A percentile compares a stretch with the other conserved stretches of the same genome.
Evolutionary conservation across 2,113 vertebrate species (phyloP).

Genomic region (Tyto alba): DNA sequence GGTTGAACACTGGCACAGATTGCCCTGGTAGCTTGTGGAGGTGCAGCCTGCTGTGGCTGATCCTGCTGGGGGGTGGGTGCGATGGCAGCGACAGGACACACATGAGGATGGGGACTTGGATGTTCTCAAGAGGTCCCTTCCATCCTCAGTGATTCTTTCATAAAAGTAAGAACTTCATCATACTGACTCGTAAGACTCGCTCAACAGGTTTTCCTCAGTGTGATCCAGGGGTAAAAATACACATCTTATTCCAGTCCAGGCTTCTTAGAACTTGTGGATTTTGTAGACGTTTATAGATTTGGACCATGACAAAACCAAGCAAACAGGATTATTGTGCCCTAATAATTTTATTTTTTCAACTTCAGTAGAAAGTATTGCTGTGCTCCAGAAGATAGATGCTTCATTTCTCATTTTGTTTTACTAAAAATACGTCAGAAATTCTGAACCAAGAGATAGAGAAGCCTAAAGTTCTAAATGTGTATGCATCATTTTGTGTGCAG

Average conservation of each 20-base stretch:
- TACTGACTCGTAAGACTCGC: not conserved
- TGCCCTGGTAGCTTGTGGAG: not conserved
- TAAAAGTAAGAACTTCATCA: not conserved
- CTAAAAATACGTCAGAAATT: not conserved
- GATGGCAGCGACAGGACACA: not conserved
- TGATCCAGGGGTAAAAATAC: not conserved
- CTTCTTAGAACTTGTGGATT: not conserved
- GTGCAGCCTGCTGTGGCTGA: not conserved
- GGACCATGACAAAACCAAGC: not conserved
- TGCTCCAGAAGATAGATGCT: not conserved
- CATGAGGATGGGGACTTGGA: too few relatives aligned
- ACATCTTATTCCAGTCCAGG: not conserved
- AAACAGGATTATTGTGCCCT: not conserved
- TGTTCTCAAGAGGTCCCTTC: not conserved
- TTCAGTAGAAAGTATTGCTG: not conserved
- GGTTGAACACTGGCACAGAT: not conserved
- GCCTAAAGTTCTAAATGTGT: not conserved
- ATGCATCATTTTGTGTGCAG: not conserved
- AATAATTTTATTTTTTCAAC: not conserved
- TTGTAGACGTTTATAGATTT: not conserved
- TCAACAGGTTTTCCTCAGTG: not conserved
- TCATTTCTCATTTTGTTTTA: not conserved
- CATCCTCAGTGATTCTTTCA: not conserved
- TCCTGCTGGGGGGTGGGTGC: not conserved
- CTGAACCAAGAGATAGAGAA: not conserved